Conservation (phyloP, 1,140 invertebrate species). For the Mercenaria mercenaria region DNA sequence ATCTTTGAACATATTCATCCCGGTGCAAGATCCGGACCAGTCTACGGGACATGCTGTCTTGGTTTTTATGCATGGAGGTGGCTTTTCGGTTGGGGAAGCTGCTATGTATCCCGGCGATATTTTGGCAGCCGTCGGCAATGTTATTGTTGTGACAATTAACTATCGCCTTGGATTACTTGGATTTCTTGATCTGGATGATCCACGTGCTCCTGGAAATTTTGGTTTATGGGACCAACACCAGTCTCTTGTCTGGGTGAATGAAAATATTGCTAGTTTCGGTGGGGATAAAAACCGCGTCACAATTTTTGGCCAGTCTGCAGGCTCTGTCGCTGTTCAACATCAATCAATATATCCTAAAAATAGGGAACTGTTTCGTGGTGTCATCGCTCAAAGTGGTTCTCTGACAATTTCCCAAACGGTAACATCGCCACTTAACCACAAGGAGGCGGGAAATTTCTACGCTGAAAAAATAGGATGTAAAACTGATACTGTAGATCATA, state of each 20-base stretch:
- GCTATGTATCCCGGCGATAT: slow-evolving; percentile 94
- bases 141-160: slow-evolving; percentile 92
- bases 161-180: slow-evolving; percentile 95
- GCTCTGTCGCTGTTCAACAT: slow-evolving; percentile 95
- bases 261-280: slow-evolving; percentile 95
- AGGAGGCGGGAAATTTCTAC: neutral
- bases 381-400: slow-evolving; percentile 60
- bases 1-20: slow-evolving; percentile 88
- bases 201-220: slow-evolving; percentile 81
- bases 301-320: slow-evolving; percentile 97
- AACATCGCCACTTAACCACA: too few relatives aligned
- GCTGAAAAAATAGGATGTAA: neutral
- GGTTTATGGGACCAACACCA: slow-evolving; percentile 92
- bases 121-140: slow-evolving; percentile 91
- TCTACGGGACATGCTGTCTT: slow-evolving; percentile 92
- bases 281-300: slow-evolving; percentile 98
- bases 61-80: slow-evolving; percentile 98
- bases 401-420: neutral
- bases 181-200: slow-evolving; percentile 89
- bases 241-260: slow-evolving; percentile 91
- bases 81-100: slow-evolving; percentile 94
- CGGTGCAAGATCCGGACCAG: slow-evolving; percentile 90
- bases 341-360: slow-evolving; percentile 86
- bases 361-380: slow-evolving; percentile 54
- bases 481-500: neutral